phyloP scores from a whole-genome alignment of 2,797 vertebrate species.

The Catostomus latipinnis region DNA sequence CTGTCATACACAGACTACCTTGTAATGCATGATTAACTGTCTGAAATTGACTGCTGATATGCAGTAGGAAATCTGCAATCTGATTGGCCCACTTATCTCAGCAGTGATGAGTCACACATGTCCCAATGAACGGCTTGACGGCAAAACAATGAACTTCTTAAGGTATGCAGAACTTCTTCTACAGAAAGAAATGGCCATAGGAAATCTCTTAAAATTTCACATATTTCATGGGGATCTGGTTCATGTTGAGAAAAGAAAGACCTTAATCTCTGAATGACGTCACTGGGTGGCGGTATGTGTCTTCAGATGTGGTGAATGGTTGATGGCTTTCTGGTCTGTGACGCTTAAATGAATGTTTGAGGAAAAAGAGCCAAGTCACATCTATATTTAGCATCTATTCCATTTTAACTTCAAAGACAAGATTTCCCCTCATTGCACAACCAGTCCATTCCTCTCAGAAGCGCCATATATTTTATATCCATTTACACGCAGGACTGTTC shows the following conservation, averaged over 20 bases:
- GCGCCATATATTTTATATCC: not conserved
- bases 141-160: slow-evolving; percentile 10
- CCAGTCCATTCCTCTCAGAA: not conserved
- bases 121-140: slow-evolving; percentile 9
- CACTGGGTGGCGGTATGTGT: slow-evolving; percentile 8
- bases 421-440: slow-evolving; percentile 7
- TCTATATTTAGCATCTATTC: slow-evolving; percentile 37
- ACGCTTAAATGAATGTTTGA: slow-evolving; percentile 24
- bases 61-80: not conserved
- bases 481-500: too few species aligned
- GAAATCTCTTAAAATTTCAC: not conserved
- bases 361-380: slow-evolving; percentile 6
- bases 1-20: slow-evolving; percentile 22
- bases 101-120: slow-evolving; percentile 48
- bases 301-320: not conserved
- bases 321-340: slow-evolving; percentile 5
- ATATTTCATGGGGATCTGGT: slow-evolving; percentile 17
- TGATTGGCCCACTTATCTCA: slow-evolving; percentile 38
- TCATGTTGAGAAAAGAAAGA: slow-evolving; percentile 14
- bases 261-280: slow-evolving; percentile 8
- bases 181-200: not conserved
- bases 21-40: not conserved
- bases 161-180: not conserved
- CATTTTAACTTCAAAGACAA: slow-evolving; percentile 44
- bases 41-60: slow-evolving; percentile 5